Conservation (phyloP, 2,888 invertebrate genomes). For the Strigamia maritima region DNA sequence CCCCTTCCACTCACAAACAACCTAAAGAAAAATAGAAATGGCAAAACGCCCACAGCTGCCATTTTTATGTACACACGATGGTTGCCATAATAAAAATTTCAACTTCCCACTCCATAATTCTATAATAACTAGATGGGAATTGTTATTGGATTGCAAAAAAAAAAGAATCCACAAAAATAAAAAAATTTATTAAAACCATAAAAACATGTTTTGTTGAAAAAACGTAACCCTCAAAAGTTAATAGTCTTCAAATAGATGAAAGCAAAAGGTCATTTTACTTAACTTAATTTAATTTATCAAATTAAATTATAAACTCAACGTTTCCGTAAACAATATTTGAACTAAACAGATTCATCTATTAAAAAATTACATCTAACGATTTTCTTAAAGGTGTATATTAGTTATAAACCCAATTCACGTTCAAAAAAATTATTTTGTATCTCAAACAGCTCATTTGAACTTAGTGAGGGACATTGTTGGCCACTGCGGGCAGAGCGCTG, state of each 20-base stretch:
- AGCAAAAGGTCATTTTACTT: no score
- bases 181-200: background rate
- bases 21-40: background rate
- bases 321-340: background rate
- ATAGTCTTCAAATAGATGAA: no score
- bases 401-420: no score
- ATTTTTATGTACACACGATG: slow-evolving; percentile 10
- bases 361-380: background rate
- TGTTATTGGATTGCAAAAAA: background rate
- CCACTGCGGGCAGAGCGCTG: no score
- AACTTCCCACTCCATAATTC: background rate
- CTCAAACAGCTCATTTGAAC: no score
- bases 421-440: no score
- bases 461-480: no score
- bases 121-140: background rate
- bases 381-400: background rate
- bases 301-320: background rate
- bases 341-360: background rate
- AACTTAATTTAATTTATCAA: background rate
- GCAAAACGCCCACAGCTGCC: slow-evolving; percentile 22
- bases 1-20: background rate
- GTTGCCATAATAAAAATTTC: background rate
- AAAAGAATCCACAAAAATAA: background rate
- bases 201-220: background rate
- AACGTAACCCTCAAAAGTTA: no score